Base-by-base conservation (phyloP, 2,888 invertebrate genomes). In the Vandiemenella viatica region DNA sequence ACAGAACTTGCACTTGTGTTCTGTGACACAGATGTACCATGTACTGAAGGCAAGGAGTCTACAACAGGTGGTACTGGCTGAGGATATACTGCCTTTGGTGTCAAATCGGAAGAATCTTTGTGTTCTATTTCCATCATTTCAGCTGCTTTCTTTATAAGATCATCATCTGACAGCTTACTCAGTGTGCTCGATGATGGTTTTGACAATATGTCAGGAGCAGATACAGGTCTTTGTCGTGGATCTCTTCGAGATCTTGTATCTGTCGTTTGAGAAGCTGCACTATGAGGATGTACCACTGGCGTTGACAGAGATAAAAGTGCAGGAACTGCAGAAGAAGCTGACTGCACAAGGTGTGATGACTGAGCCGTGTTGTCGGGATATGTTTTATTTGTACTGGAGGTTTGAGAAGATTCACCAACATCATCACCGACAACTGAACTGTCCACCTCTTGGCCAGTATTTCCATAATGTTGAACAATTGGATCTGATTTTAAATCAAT, bases 111-210 rank as follows among this genome's bases (percentile, higher is more conserved):
- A 32, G 32, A 4, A 19, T 42, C 42, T n/a, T n/a, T 42, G 10
- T 18, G 8, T 15, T 42, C 42, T 21, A 42, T 42, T 21, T 42
- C 42, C 67, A 75, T 73, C 67, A 75, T 73, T 60, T 75, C 75
- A 20, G 70, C 72, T 0, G 75, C 75, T 60, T 74, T 75, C 52
- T 70, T 69, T 20, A 75, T 72, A 23, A 76, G 58, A 55, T 76
- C 76, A 50, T 70, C 68, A 56, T 75, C 75, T 26, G 73, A 70
- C 42, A 75, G 58, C 0, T 70, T 68, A 54, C 74, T 69, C 23
- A 75, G 58, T 4, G 73, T 71, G 53, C 71, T 69, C 49, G 62
- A 62, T 26, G 57, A 57, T 43, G 63, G 58, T 50, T 57, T 50
- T 18, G 7, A 3, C 10, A 41, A 16, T 7, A 13, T 18, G n/a